Base-by-base conservation (phyloP, 2,797 vertebrate genomes). In the Crossoptilon crossoptilon region DNA sequence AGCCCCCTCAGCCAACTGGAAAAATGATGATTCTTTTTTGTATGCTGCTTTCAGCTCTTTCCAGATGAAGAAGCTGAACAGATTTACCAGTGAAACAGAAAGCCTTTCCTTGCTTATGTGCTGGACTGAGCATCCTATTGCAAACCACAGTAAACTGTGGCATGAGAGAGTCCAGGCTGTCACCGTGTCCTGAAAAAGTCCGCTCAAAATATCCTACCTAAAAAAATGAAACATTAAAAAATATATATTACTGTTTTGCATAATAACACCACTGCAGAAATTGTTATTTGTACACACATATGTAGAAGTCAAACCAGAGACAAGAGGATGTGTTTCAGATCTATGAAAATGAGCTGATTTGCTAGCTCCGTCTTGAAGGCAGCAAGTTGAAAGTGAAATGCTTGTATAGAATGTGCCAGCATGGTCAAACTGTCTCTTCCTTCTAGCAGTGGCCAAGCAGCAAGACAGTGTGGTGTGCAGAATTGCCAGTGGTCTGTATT, bases 371-470 rank as follows among this genome's bases (percentile, higher is more conserved):
- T 48, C 55, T 43, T 55, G 70, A 84, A 59, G 39, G 35, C 3
- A 0, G 31, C 19, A 59, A 71, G 53, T 49, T 58, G 53, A 80
- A 87, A 43, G 17, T 12, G 27, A 66, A 27, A 18, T 63, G 17
- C 67, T 74, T 26, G 8, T 49, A 44, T 33, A 44, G 27, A 85
- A 63, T 6, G 5, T 71, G 73, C 67, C 68, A n/a, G 13, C 55
- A 41, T 9, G n/a, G 39, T 55, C 21, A 6, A 63, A 83, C 1
- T 0, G 0, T 76, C 53, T 71, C 49, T 80, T 77, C 64, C 68
- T 94, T 29, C 74, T 91, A 81, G 58, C 81, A 59, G 49, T 31
- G 72, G 59, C 78, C 84, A 78, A 83, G 84, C 71, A 83, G 53
- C 3, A 18, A 2, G 1, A 39, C 9, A 9, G 48, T 84, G 19